phyloP scores from a whole-genome alignment of 2,888 invertebrate species.

The Xestia sexstrigata region DNA sequence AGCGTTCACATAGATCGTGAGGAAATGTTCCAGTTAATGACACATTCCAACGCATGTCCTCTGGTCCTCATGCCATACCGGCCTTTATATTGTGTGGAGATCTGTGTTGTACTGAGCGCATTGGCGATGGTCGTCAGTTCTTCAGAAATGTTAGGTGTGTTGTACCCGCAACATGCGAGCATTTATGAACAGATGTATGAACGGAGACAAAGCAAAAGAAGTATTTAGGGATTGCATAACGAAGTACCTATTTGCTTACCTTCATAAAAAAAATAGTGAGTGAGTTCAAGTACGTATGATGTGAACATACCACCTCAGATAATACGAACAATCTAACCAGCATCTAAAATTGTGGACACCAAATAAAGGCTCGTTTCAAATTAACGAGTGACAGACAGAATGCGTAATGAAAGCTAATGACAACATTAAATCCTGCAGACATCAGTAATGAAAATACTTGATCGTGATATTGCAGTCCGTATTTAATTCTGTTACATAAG shows the following conservation, averaged over 20 bases:
- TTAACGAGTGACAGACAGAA: constrained; percentile 8
- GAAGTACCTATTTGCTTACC: neutral
- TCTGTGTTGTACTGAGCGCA: no score
- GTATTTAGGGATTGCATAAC: neutral
- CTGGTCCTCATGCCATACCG: constrained; percentile 13
- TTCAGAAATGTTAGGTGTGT: neutral
- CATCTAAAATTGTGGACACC: neutral
- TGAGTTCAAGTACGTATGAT: neutral
- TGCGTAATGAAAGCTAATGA: constrained; percentile 22
- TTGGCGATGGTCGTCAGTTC: neutral
- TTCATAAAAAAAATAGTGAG: neutral
- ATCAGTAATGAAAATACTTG: constrained; percentile 34
- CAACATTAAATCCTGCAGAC: constrained; percentile 16
- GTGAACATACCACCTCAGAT: neutral
- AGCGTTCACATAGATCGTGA: constrained; percentile 45
- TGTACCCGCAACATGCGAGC: neutral
- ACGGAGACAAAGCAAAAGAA: neutral
- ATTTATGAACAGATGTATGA: neutral
- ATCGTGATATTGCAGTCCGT: constrained; percentile 38
- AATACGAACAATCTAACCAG: neutral
- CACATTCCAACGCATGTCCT: constrained; percentile 49
- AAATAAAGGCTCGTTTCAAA: constrained; percentile 9
- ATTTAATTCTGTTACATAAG: constrained; percentile 49
- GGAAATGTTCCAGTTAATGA: constrained; percentile 51
- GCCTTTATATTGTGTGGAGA: constrained; percentile 14